Conservation (phyloP, 2,113 vertebrate species). For the Gulo gulo region DNA sequence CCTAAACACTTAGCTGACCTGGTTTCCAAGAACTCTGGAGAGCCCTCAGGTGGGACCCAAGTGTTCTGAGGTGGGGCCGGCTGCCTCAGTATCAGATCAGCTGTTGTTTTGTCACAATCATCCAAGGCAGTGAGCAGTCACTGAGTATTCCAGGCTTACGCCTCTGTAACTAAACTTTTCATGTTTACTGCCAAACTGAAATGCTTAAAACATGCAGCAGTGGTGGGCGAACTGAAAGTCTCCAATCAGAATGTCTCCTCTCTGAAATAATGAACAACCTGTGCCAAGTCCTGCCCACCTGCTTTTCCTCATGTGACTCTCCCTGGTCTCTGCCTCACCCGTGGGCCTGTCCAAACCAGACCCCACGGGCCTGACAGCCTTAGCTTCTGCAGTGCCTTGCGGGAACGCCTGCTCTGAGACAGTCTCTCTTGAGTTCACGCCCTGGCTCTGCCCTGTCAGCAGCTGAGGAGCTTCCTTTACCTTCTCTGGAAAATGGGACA, state of each 20-base stretch:
- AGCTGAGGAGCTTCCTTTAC: not conserved
- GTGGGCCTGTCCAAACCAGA: not conserved
- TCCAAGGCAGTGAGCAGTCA: not conserved
- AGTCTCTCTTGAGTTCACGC: not conserved
- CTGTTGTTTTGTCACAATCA: not conserved
- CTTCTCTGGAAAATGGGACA: not conserved
- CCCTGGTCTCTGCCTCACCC: too few relatives aligned
- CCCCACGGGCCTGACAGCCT: accelerated
- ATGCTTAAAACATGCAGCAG: not conserved
- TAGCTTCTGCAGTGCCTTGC: not conserved
- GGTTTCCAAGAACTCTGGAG: slow-evolving; percentile 4
- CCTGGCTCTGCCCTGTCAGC: not conserved
- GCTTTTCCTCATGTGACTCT: not conserved
- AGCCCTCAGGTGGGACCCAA: not conserved
- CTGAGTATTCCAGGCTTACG: not conserved
- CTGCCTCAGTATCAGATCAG: not conserved
- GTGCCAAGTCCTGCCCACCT: not conserved
- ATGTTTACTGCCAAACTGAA: not conserved
- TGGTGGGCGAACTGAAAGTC: not conserved
- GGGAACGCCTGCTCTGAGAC: not conserved
- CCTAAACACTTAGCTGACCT: not conserved
- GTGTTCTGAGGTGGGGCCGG: not conserved
- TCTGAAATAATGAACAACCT: not conserved
- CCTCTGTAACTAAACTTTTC: not conserved
- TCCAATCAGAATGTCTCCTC: not conserved